phyloP scores from a whole-genome alignment of 2,113 vertebrate species.

The Hyperopisus bebe region DNA sequence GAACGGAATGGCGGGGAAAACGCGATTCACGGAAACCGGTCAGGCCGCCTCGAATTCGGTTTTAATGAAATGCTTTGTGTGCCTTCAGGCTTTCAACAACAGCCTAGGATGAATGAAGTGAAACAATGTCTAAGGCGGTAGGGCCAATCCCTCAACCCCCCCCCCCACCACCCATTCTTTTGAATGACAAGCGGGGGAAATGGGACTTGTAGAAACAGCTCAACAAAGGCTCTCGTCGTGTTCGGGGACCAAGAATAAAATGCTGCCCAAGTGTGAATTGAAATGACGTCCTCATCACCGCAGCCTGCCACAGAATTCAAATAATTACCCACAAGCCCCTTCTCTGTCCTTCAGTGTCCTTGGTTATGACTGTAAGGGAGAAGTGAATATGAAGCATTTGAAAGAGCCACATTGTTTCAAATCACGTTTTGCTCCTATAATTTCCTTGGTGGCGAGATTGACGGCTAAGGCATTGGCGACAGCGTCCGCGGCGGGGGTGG shows the following conservation, averaged over 20 bases:
- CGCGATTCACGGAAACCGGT: not conserved
- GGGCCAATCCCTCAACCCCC: not conserved
- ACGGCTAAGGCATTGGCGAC: not conserved
- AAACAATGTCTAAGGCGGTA: not conserved
- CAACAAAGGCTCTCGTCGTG: constrained; percentile 7
- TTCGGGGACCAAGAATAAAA: constrained; percentile 1
- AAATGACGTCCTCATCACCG: constrained; percentile 12
- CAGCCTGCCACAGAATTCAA: constrained; percentile 20
- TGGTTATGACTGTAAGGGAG: constrained; percentile 5
- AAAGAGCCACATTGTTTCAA: not conserved
- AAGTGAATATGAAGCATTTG: not conserved
- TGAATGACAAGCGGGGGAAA: constrained; percentile 14
- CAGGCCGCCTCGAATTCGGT: not conserved
- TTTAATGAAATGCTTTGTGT: not conserved
- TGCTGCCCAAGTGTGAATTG: constrained; percentile 12
- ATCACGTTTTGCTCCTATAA: not conserved
- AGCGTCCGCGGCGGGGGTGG: not conserved
- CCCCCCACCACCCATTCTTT: not conserved
- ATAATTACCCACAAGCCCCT: constrained; percentile 31
- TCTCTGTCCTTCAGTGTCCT: constrained; percentile 18
- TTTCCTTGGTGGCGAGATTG: not conserved
- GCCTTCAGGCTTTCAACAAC: not conserved
- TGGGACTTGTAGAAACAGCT: constrained; percentile 3
- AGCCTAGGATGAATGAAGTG: not conserved
- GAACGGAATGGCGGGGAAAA: not conserved